phyloP scores from a whole-genome alignment of 2,113 vertebrate genomes.

The Toxotes chatareus region DNA sequence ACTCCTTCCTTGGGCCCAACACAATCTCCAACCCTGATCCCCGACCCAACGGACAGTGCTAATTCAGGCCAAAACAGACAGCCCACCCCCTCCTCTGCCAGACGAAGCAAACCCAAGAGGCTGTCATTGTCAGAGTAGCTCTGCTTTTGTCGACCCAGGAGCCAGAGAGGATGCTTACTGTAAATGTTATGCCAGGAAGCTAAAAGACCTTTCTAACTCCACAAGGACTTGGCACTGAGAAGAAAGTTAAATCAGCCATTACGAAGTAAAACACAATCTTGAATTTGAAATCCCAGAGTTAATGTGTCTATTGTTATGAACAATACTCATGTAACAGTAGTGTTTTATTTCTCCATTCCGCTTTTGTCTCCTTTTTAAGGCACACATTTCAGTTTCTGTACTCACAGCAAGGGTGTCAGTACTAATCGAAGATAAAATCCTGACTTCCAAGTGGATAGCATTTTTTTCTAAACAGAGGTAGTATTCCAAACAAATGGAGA shows the following conservation, averaged over 20 bases:
- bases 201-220: constrained; percentile 57
- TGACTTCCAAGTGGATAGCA: constrained; percentile 58
- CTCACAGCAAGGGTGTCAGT: constrained; percentile 66
- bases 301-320: constrained; percentile 70
- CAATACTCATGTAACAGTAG: constrained; percentile 59
- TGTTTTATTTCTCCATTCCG: constrained; percentile 75
- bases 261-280: constrained; percentile 64
- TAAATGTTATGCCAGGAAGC: constrained; percentile 58
- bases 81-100: constrained; percentile 59
- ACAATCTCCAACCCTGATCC: constrained; percentile 55
- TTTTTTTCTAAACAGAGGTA: constrained; percentile 73
- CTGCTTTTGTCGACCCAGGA: constrained; percentile 63
- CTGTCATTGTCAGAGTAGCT: constrained; percentile 73
- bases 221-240: constrained; percentile 67
- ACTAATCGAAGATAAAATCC: constrained; percentile 63
- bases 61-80: constrained; percentile 74
- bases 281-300: constrained; percentile 68
- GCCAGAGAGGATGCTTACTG: constrained; percentile 64
- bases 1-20: constrained; percentile 54
- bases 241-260: constrained; percentile 62
- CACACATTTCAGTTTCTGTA: constrained; percentile 73
- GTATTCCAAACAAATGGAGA: constrained; percentile 63
- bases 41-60: constrained; percentile 67
- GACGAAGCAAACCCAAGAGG: constrained; percentile 81
- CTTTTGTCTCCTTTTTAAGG: constrained; percentile 71